phyloP scores from a whole-genome alignment of 2,888 invertebrate species.

The Lepidochitona cinerea region DNA sequence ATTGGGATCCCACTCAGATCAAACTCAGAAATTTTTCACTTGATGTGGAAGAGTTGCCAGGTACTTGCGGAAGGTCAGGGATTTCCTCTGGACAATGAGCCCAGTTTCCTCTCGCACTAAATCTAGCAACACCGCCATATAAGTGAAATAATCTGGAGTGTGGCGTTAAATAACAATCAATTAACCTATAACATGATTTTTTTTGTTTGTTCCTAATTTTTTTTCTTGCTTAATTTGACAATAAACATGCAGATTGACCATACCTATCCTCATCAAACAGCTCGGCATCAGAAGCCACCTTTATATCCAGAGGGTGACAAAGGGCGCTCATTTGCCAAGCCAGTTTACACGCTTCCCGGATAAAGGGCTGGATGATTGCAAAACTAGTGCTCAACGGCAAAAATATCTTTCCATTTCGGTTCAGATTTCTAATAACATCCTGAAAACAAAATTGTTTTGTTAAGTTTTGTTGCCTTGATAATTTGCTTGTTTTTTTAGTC shows the following conservation, averaged over 20 bases:
- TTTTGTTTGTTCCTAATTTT: not conserved
- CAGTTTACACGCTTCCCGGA: conserved; percentile 68
- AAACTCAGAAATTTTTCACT: too few relatives aligned
- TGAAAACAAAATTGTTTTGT: too few relatives aligned
- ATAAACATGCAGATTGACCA: not conserved
- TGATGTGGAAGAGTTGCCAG: too few relatives aligned
- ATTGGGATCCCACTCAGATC: too few relatives aligned
- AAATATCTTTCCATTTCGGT: conserved; percentile 64
- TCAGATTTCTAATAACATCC: conserved; percentile 69
- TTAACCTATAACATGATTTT: not conserved
- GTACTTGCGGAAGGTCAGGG: too few relatives aligned
- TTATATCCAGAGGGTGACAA: conserved; percentile 67
- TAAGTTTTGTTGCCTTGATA: too few relatives aligned
- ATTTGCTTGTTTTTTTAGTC: too few relatives aligned
- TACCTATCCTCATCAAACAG: conserved; percentile 69
- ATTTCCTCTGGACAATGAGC: too few relatives aligned
- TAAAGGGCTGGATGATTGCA: conserved; percentile 67
- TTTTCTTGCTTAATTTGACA: not conserved
- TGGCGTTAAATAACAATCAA: too few relatives aligned
- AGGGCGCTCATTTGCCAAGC: conserved; percentile 70
- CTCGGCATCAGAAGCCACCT: conserved; percentile 67
- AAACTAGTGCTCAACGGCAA: conserved; percentile 65
- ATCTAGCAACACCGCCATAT: too few relatives aligned
- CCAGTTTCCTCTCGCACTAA: too few relatives aligned
- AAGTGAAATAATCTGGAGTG: too few relatives aligned